Conservation (phyloP, 2,113 vertebrate genomes). For the Eudorcas thomsonii region DNA sequence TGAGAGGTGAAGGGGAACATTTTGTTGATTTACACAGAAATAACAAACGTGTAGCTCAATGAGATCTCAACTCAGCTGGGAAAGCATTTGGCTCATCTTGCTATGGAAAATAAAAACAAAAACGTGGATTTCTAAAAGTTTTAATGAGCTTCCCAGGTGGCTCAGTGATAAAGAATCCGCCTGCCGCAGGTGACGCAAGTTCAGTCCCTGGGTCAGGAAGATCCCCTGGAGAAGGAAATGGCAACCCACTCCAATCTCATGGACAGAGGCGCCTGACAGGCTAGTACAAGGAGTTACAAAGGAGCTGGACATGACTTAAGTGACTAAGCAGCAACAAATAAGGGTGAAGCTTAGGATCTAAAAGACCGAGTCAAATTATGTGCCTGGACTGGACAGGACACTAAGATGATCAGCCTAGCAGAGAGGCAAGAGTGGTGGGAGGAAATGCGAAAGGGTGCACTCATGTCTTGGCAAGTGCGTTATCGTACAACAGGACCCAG, state of each 20-base stretch:
- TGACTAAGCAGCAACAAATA: not conserved
- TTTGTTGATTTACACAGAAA: conserved; percentile 41
- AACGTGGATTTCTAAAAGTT: not conserved
- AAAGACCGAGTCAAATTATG: rapidly evolving
- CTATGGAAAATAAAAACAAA: not conserved
- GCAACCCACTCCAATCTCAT: not conserved
- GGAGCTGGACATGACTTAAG: not conserved
- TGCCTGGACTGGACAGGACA: not conserved
- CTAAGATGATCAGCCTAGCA: not conserved
- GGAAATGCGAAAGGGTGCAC: not conserved
- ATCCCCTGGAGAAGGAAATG: not conserved
- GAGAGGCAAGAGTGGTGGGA: rapidly evolving
- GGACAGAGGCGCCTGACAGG: not conserved
- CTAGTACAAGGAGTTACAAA: not conserved
- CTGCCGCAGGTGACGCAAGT: rapidly evolving
- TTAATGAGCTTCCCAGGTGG: not conserved
- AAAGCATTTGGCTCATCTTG: not conserved
- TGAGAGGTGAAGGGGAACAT: not conserved
- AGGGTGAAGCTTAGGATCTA: not conserved
- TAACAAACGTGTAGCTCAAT: not conserved
- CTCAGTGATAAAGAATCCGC: not conserved
- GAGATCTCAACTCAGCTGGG: not conserved
- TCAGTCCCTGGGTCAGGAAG: not conserved
- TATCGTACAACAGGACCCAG: not conserved
- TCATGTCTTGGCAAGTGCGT: not conserved